A percentile compares a stretch with the other conserved stretches of the same genome.
Conservation (phyloP, 1,140 invertebrate genomes). For the Pseudomyrmex cubaensis region DNA sequence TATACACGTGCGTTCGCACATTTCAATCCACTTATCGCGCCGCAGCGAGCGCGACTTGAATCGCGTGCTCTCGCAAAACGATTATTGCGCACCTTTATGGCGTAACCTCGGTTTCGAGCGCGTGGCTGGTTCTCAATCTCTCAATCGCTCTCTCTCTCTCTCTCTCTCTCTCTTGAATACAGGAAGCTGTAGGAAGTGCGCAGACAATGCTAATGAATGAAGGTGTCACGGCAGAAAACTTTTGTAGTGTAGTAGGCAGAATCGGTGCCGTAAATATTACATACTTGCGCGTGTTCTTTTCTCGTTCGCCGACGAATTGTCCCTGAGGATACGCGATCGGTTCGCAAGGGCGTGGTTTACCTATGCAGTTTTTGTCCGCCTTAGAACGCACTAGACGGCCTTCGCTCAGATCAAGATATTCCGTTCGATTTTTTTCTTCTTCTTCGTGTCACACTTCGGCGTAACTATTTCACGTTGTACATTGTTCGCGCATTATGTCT, state of each 20-base stretch:
- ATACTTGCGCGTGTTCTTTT: background rate
- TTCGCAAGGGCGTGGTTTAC: constrained; percentile 83
- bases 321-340: constrained; percentile 79
- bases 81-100: background rate
- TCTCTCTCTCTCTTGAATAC: background rate
- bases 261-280: no score
- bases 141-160: no score
- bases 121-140: background rate
- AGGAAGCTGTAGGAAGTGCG: constrained; percentile 15
- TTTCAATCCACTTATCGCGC: constrained; percentile 49
- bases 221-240: no score
- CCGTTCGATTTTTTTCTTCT: constrained; percentile 57
- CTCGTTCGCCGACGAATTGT: constrained; percentile 74
- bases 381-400: constrained; percentile 83
- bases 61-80: constrained; percentile 27
- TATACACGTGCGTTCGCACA: background rate
- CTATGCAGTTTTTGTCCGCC: constrained; percentile 82
- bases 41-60: constrained; percentile 18
- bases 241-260: no score
- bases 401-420: constrained; percentile 83
- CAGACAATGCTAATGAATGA: constrained; percentile 34
- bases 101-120: constrained; percentile 16
- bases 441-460: background rate
- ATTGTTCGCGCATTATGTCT: constrained; percentile 18
- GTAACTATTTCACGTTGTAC: constrained; percentile 16